A percentile compares a stretch with the other conserved stretches of the same genome.
Conservation (phyloP, 1,140 invertebrate species). For the Drosophila littoralis region DNA sequence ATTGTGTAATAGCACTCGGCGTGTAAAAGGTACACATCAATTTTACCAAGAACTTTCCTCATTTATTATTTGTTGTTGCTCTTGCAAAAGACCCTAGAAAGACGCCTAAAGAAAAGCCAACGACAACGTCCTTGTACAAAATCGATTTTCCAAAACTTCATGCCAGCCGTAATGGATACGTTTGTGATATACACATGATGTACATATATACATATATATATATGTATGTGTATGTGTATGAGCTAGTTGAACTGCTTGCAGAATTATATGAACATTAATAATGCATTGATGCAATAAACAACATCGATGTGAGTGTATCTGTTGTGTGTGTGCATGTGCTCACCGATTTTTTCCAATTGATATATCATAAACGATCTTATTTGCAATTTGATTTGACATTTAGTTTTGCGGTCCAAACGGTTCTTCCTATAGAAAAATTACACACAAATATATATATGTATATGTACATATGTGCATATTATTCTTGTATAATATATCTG, state of each 20-base stretch:
- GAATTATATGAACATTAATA: conserved; percentile 13
- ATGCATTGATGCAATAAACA: conserved; percentile 12
- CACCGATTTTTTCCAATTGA: conserved; percentile 9
- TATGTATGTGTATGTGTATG: conserved; percentile 7
- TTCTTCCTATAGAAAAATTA: background rate
- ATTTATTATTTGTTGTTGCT: conserved; percentile 12
- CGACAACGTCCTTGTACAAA: conserved; percentile 81
- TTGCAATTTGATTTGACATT: conserved; percentile 55
- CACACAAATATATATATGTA: conserved; percentile 7
- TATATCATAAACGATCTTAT: conserved; percentile 10
- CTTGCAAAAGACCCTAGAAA: conserved; percentile 35
- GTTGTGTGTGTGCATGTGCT: conserved; percentile 11
- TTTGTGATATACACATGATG: conserved; percentile 11
- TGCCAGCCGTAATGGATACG: conserved; percentile 70
- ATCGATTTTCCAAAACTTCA: conserved; percentile 84
- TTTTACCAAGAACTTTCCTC: conserved; percentile 20
- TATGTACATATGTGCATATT: background rate
- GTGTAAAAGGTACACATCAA: conserved; percentile 78
- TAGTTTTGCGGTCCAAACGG: conserved; percentile 9
- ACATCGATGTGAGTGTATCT: background rate
- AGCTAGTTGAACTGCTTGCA: background rate
- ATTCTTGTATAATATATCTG: background rate
- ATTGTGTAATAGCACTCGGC: conserved; percentile 76
- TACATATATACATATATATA: conserved; percentile 10
- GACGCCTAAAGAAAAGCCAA: conserved; percentile 26